These are phyloP conservation scores for Norana najaformis DNA, from an alignment of 2,888 invertebrate genomes.

Conservation along the genomic window DNA sequence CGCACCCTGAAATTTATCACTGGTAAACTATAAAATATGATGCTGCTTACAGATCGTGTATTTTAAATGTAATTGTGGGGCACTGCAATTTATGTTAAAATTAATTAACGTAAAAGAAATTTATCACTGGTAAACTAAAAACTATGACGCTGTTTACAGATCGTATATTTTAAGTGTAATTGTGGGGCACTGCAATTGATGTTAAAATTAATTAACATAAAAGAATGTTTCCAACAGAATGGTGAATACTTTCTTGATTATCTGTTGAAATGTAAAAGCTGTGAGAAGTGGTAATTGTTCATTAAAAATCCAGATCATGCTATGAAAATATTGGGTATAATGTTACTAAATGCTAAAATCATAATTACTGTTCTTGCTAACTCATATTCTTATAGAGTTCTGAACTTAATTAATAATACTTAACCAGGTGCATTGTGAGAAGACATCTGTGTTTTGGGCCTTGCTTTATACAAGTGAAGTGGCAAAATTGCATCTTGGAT, in stretches of 20 bases:
- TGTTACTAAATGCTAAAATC: neutral
- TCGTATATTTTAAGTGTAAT: neutral
- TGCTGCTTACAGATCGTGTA: neutral
- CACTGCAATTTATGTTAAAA: neutral
- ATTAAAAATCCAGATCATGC: neutral
- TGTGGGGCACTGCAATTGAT: neutral
- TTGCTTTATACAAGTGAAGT: no score
- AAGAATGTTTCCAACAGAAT: neutral
- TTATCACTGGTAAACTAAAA: conserved; percentile 49
- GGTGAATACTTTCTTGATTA: neutral
- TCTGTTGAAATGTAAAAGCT: neutral
- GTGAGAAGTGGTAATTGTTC: neutral
- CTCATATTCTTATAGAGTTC: neutral
- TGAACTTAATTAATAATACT: neutral
- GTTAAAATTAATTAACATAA: neutral
- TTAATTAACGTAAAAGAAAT: conserved; percentile 31
- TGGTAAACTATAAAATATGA: conserved; percentile 46
- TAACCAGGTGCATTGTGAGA: neutral
- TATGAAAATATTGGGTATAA: neutral
- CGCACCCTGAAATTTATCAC: conserved; percentile 54
- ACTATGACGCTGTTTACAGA: neutral
- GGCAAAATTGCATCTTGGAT: no score
- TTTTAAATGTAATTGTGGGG: neutral
- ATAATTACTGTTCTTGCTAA: neutral
- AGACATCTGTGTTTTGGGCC: no score